Conservation (phyloP, 2,888 invertebrate genomes). For the Sesia apiformis region DNA sequence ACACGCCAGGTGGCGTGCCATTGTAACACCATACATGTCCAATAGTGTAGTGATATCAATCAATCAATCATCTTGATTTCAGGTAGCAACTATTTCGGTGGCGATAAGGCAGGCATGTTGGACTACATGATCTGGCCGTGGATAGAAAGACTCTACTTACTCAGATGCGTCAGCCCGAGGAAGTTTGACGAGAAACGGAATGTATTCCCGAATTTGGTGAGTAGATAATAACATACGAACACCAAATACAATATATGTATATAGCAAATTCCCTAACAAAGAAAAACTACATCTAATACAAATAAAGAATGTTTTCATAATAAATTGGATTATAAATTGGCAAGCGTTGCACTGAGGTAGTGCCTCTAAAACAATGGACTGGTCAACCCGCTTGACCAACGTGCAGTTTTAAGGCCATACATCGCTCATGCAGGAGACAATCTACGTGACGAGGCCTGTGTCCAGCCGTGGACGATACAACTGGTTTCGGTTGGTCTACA, state of each 20-base stretch:
- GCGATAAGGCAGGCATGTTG: conserved; percentile 77
- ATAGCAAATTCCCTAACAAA: background rate
- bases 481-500: no score
- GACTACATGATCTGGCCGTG: conserved; percentile 95
- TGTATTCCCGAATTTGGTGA: conserved; percentile 57
- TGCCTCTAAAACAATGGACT: no score
- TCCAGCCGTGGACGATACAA: no score
- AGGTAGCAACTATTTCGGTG: conserved; percentile 60
- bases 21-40: no score
- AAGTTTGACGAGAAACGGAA: conserved; percentile 51
- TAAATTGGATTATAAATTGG: no score
- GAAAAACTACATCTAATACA: background rate
- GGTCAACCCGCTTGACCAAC: no score
- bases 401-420: no score
- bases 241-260: background rate
- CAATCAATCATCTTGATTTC: background rate
- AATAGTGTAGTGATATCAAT: no score
- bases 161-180: conserved; percentile 53
- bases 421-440: no score
- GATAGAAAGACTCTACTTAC: conserved; percentile 77
- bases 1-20: no score
- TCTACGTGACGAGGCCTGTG: no score
- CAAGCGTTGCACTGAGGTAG: no score
- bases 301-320: background rate
- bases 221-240: conserved; percentile 8